Evolutionary conservation across 1,140 invertebrate species (phyloP).

Genomic region (Hypothenemus hampei): DNA sequence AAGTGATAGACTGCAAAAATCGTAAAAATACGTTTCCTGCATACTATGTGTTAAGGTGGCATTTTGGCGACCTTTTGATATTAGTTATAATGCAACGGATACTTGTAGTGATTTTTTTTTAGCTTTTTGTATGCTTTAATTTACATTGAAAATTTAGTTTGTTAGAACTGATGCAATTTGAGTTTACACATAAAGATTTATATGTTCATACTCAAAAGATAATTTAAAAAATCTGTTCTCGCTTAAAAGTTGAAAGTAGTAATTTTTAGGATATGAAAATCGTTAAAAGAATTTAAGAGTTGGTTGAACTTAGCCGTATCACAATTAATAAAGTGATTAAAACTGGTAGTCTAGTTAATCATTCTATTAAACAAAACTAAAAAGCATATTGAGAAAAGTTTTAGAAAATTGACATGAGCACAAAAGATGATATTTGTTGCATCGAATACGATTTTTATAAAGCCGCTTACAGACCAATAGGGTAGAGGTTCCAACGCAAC

Average conservation of each 20-base stretch:
- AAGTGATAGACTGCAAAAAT: too few relatives aligned
- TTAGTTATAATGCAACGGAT: neutral
- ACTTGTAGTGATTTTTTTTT: neutral
- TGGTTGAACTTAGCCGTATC: neutral
- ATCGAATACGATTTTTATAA: constrained; percentile 7
- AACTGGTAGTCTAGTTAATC: constrained; percentile 5
- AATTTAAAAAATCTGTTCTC: constrained; percentile 7
- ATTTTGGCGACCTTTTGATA: neutral
- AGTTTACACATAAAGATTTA: constrained; percentile 9
- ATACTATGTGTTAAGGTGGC: constrained; percentile 1
- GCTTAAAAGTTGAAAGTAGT: constrained; percentile 11
- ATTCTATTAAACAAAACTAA: constrained; percentile 4
- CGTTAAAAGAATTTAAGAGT: constrained; percentile 5
- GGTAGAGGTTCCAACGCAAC: too few relatives aligned
- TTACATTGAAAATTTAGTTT: neutral
- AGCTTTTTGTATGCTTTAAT: neutral
- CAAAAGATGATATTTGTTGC: constrained; percentile 4
- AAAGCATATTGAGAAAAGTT: constrained; percentile 4
- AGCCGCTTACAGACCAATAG: too few relatives aligned
- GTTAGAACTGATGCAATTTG: neutral
- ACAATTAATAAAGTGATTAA: constrained; percentile 5
- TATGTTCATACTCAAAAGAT: constrained; percentile 7
- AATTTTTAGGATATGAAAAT: constrained; percentile 1
- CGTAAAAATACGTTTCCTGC: too few relatives aligned
- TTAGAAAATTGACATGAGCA: constrained; percentile 4